Conservation (phyloP, 2,888 invertebrate genomes). For the Ecliptopera silaceata region DNA sequence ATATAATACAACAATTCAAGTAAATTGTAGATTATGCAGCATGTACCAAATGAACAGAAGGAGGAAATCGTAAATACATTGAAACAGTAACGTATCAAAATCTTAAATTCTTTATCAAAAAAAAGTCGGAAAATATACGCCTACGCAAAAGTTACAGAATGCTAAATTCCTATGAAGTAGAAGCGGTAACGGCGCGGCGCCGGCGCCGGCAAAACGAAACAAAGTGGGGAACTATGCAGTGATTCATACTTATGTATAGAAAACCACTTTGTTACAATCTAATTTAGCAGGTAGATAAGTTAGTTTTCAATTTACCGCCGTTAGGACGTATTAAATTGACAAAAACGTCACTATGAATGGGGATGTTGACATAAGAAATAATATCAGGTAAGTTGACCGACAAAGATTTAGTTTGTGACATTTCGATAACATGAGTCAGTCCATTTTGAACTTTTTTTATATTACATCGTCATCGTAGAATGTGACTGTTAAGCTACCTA, state of each 20-base stretch:
- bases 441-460: no score
- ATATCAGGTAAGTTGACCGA: no score
- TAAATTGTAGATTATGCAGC: not conserved
- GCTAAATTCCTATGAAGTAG: conserved; percentile 21
- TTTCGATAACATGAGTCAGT: no score
- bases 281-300: conserved; percentile 22
- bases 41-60: no score
- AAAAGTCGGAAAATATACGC: conserved; percentile 1
- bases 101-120: not conserved
- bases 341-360: no score
- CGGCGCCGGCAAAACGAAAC: conserved; percentile 33
- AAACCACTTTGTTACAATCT: conserved; percentile 40
- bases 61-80: not conserved
- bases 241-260: conserved; percentile 53
- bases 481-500: no score
- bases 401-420: no score
- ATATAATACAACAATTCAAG: not conserved
- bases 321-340: not conserved
- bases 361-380: no score
- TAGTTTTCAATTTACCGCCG: not conserved
- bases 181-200: conserved; percentile 30
- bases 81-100: no score
- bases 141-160: conserved; percentile 11
- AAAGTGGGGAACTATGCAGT: conserved; percentile 36
- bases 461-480: no score